Percentiles rank a stretch among this genome's conserved stretches.
These are phyloP conservation scores for Todiramphus saurophagus DNA, from an alignment of 2,113 vertebrate genomes.

Conservation along the genomic window DNA sequence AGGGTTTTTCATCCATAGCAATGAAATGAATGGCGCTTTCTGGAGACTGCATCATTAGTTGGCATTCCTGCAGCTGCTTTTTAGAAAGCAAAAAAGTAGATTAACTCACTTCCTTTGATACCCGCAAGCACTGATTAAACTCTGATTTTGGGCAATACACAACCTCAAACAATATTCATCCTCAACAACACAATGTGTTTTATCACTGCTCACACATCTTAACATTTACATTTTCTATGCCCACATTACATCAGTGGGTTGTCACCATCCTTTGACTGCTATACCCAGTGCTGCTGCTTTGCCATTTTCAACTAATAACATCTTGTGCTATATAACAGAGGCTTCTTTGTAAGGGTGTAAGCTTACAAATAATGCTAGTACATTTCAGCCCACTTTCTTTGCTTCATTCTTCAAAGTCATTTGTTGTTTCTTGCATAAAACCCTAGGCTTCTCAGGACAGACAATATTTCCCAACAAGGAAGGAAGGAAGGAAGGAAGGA, in stretches of 20 bases:
- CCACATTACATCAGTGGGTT: background rate
- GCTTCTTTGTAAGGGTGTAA: background rate
- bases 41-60: background rate
- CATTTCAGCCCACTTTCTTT: background rate
- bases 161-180: background rate
- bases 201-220: background rate
- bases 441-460: background rate
- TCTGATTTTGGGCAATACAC: background rate
- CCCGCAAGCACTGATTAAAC: background rate
- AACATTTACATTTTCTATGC: background rate
- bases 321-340: background rate
- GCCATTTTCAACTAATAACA: background rate
- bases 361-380: background rate
- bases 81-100: background rate
- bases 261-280: background rate
- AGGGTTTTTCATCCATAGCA: background rate
- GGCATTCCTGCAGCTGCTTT: background rate
- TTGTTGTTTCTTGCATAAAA: background rate
- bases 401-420: background rate
- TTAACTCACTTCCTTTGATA: background rate
- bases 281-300: background rate
- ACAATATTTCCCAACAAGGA: background rate
- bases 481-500: background rate
- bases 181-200: background rate
- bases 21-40: background rate